Evolutionary conservation across 1,140 invertebrate species (phyloP).

Genomic region (Drosophila athabasca): DNA sequence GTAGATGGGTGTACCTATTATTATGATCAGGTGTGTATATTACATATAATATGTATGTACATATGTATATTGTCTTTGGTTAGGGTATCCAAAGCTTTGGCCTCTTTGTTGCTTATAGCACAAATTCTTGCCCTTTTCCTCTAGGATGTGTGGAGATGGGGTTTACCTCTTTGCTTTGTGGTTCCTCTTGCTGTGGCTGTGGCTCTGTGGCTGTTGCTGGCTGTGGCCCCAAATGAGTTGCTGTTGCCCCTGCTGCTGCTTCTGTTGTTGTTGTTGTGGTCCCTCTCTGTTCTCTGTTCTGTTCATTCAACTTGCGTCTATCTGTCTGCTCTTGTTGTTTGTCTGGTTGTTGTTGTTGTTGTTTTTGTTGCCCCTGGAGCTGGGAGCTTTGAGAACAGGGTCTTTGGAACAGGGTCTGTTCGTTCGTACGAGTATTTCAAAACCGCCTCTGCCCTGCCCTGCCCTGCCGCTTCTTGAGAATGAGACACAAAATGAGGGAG

Average conservation of each 20-base stretch:
- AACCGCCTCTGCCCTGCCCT: constrained; percentile 16
- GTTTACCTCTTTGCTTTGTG: neutral
- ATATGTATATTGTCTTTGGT: too few species aligned
- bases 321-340: constrained; percentile 47
- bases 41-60: too few species aligned
- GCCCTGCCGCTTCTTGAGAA: constrained; percentile 24
- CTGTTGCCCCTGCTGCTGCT: constrained; percentile 9
- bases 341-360: constrained; percentile 3
- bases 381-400: constrained; percentile 31
- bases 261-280: constrained; percentile 20
- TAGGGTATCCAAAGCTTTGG: too few species aligned
- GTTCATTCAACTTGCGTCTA: constrained; percentile 62
- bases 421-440: constrained; percentile 32
- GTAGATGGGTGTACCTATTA: too few species aligned
- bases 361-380: constrained; percentile 20
- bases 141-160: constrained; percentile 1
- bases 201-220: constrained; percentile 1
- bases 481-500: neutral
- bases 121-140: neutral
- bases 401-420: constrained; percentile 39
- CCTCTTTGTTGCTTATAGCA: too few species aligned
- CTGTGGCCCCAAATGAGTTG: neutral
- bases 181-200: neutral
- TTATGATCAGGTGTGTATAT: too few species aligned
- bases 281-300: constrained; percentile 22